Evolutionary conservation across 2,888 invertebrate genomes (phyloP).

Genomic region (Cyaniris semiargus): DNA sequence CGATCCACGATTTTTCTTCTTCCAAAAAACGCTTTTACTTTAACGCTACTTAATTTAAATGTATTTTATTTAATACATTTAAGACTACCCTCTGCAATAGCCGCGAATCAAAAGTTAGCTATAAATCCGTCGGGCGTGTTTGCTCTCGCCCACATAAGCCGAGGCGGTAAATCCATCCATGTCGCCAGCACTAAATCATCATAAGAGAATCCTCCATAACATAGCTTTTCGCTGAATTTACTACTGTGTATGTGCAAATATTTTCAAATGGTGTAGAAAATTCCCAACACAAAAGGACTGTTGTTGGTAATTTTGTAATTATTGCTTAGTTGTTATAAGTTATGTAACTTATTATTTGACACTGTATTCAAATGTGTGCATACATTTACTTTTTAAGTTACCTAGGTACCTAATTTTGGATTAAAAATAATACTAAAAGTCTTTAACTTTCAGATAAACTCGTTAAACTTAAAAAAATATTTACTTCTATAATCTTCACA

Average conservation of each 20-base stretch:
- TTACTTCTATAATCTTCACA: background rate
- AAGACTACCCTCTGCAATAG: slow-evolving; percentile 61
- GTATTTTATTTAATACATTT: background rate
- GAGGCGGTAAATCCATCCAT: slow-evolving; percentile 79
- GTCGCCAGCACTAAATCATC: slow-evolving; percentile 78
- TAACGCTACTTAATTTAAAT: background rate
- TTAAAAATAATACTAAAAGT: background rate
- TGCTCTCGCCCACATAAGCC: slow-evolving; percentile 81
- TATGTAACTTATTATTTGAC: no score
- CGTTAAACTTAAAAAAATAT: background rate
- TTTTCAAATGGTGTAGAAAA: background rate
- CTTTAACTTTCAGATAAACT: background rate
- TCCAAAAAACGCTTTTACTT: no score
- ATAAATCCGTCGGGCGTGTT: slow-evolving; percentile 77
- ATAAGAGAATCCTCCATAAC: slow-evolving; percentile 72
- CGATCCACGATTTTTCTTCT: no score
- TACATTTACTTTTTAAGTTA: no score
- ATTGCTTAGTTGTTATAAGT: no score
- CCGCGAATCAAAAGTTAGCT: slow-evolving; percentile 76
- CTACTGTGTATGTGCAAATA: slow-evolving; percentile 20
- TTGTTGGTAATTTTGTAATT: background rate
- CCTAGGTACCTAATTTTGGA: no score
- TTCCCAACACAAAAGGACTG: background rate
- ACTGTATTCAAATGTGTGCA: no score
- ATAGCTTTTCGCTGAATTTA: slow-evolving; percentile 25